phyloP scores from a whole-genome alignment of 2,113 vertebrate species.

The Phoenicopterus ruber region DNA sequence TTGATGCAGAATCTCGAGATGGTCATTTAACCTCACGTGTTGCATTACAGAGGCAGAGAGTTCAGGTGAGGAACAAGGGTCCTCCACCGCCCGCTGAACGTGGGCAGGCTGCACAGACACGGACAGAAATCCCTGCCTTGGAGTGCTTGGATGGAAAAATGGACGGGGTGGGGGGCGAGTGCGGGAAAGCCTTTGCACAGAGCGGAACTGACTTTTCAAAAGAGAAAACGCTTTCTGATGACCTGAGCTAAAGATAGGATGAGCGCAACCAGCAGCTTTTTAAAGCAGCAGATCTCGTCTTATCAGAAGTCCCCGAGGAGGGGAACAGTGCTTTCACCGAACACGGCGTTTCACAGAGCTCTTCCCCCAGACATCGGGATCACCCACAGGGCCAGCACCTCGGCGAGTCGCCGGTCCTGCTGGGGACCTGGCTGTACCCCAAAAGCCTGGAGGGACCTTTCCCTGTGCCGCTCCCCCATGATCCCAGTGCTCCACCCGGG shows the following conservation, averaged over 20 bases:
- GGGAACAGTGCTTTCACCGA: neutral
- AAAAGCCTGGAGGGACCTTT: neutral
- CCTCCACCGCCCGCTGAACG: fast-evolving
- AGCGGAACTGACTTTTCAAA: neutral
- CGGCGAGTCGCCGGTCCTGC: fast-evolving
- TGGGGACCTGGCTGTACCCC: neutral
- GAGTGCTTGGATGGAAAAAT: neutral
- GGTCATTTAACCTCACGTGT: fast-evolving
- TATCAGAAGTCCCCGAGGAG: neutral
- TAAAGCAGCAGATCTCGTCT: neutral
- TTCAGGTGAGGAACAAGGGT: neutral
- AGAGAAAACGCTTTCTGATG: neutral
- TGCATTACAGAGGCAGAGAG: neutral
- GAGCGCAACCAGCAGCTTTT: neutral
- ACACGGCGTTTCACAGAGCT: neutral
- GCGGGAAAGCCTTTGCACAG: neutral
- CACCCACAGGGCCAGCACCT: neutral
- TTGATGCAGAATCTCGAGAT: neutral
- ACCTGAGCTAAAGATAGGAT: constrained; percentile 43
- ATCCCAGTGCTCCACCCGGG: fast-evolving
- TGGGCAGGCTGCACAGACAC: neutral
- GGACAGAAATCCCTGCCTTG: neutral
- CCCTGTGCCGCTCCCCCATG: fast-evolving
- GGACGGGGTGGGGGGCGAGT: fast-evolving
- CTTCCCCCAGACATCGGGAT: neutral